Evolutionary conservation across 2,797 vertebrate genomes (phyloP), one percentile per base, ranked within the genome.

Genomic region (Darevskia mixta): DNA sequence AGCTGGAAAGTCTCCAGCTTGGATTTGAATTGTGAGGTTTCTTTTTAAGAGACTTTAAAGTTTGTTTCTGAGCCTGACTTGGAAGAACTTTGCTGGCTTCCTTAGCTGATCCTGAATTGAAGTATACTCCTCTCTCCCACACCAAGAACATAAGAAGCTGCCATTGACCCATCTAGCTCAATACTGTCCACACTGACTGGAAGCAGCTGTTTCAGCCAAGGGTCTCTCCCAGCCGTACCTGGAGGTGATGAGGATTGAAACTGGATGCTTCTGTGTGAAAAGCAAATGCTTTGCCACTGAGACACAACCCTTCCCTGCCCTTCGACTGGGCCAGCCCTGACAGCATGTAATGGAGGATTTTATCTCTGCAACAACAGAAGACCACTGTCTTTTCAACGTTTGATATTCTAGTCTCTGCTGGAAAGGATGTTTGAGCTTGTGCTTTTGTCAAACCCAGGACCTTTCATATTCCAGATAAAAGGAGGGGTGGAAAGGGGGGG

Each of bases 401-500:
- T 17, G n/a, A 45, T 67, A 29, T 85, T 64, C 41, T 73, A 4
- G 5, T 67, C 49, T 75, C 58, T 85, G 55, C n/a, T 81, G 55
- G 38, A 67, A 41, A 15, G 3, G 43, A 66, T 73, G 8, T 75
- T 67, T 32, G 43, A 78, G 76, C 67, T 10, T 85, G 55, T 25
- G 83, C 77, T 66, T 81, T 49, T 69, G 25, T 81, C 83, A 73
- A 81, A 49, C 27, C 77, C 67, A 80, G 55, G 55, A 32, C 67
- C 77, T 85, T 88, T 88, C 71, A 75, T 67, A 49, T 38, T 9
- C 82, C 58, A 85, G 87, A 73, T 75, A 86, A 81, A 81, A 82
- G 78, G 61, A 82, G 73, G 41, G 35, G 58, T 17, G 69, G 71
- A 49, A 41, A 61, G n/a, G 75, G 17, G 8, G 8, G 8, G 41